Evolutionary conservation across 2,888 invertebrate species (phyloP), one percentile per base, ranked within the genome.

Genomic region (Diarsia rubi): DNA sequence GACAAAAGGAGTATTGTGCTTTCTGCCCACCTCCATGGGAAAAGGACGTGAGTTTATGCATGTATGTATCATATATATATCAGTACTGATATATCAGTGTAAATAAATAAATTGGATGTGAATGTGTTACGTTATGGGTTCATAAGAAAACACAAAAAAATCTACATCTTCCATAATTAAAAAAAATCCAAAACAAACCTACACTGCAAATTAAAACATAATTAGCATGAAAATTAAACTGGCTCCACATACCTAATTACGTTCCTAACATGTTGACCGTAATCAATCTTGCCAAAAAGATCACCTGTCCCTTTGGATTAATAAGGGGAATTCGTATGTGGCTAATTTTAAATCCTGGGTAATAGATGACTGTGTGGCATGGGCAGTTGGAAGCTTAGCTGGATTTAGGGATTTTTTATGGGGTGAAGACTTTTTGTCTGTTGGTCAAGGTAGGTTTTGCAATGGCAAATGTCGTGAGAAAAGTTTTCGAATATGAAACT

Each of bases 301-400:
- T 85, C 83, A 85, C 85, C 82, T 85, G 84, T 85, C 85, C 68
- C 74, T 62, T 65, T 47, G 79, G 83, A 82, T 79, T 82, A 82
- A 73, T 85, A 85, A 72, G 75, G 82, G 71, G 60, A 76, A 85
- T 73, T 74, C 79, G 79, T 82, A 69, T 85, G 85, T 85, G 73
- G 73, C 64, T 78, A 78, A 85, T 78, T 86, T 85, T 70, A 75
- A 73, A 86, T 76, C 74, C 78, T 19, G 71, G 60, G 69, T 86
- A 79, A 85, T 79, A 75, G 73, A 86, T 85, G 82, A 73, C 65
- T 68, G 62, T 59, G 31, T 78, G 37, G 31, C 57, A 69, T 24
- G 44, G 66, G 24, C 59, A 74, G 54, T 60, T 65, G 44, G 49
- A 42, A 67, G 73, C 70, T 79, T 79, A 74, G 19, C 54, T 49